phyloP scores from a whole-genome alignment of 2,113 vertebrate genomes.

The Bettongia penicillata region DNA sequence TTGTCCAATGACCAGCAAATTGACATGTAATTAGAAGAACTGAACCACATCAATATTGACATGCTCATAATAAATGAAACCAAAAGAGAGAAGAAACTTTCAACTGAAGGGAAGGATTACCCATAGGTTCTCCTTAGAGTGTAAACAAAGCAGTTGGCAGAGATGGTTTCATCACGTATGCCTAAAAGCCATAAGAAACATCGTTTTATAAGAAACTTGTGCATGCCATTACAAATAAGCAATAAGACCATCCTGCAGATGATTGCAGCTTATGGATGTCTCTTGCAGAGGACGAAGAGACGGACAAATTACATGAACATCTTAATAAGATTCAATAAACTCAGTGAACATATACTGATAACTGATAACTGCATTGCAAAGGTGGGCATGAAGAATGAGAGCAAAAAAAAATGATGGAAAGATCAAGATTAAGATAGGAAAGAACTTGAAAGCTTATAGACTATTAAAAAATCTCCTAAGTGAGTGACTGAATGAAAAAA shows the following conservation, averaged over 20 bases:
- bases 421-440: not conserved
- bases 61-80: not conserved
- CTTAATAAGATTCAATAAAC: not conserved
- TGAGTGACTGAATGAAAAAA: not conserved
- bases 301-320: not conserved
- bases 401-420: not conserved
- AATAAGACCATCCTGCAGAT: not conserved
- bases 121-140: not conserved
- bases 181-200: not conserved
- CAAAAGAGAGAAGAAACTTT: not conserved
- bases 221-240: not conserved
- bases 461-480: not conserved
- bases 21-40: conserved; percentile 3
- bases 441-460: not conserved
- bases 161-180: not conserved
- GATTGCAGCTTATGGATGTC: not conserved
- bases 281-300: not conserved
- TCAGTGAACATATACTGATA: not conserved
- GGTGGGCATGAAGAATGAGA: not conserved
- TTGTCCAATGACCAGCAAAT: not conserved
- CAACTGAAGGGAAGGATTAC: not conserved
- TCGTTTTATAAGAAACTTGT: not conserved
- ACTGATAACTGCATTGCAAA: not conserved
- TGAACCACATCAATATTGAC: not conserved
- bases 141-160: not conserved